phyloP scores from a whole-genome alignment of 2,113 vertebrate genomes.

The Elanus axillaris region DNA sequence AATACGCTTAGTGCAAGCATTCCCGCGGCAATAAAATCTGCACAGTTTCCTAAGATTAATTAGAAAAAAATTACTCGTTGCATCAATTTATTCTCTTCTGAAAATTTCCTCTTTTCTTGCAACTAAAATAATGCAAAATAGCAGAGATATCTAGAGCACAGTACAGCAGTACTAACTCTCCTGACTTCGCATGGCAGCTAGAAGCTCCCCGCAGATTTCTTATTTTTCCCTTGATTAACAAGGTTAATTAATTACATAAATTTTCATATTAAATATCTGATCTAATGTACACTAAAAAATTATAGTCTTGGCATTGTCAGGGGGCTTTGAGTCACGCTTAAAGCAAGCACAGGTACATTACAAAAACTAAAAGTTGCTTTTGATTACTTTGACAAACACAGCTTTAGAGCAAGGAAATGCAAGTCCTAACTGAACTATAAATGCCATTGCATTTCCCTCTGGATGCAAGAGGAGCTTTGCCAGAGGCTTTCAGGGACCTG shows the following conservation, averaged over 20 bases:
- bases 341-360: background rate
- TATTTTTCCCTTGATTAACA: background rate
- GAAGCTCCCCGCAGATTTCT: background rate
- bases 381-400: background rate
- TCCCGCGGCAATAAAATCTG: constrained; percentile 3
- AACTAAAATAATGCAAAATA: constrained; percentile 12
- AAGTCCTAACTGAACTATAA: background rate
- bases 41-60: background rate
- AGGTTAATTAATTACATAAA: constrained; percentile 6
- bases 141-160: background rate
- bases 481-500: background rate
- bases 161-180: background rate
- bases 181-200: background rate
- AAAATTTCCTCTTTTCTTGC: background rate
- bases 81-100: background rate
- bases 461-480: background rate
- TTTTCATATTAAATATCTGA: background rate
- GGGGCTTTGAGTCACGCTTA: background rate
- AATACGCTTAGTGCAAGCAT: background rate
- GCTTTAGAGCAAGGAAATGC: background rate
- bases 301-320: background rate
- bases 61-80: background rate
- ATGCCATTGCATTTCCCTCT: background rate
- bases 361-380: background rate
- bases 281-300: background rate